Conservation (phyloP, 2,113 vertebrate genomes). For the Tetrao urogallus region DNA sequence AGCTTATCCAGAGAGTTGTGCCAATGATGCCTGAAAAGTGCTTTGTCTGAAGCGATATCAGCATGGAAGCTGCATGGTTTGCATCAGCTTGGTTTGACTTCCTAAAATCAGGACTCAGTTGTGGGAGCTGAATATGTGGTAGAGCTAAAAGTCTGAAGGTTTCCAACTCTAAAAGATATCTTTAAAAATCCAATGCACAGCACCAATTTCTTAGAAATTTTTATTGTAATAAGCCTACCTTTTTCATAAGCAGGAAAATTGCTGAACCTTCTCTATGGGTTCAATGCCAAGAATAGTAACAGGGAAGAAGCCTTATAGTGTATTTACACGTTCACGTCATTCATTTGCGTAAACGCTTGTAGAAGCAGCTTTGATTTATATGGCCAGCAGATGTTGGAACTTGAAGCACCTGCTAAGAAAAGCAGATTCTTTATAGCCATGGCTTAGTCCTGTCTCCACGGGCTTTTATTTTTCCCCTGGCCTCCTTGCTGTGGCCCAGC, state of each 20-base stretch:
- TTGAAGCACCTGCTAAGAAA: slow-evolving; percentile 82
- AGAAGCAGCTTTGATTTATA: slow-evolving; percentile 79
- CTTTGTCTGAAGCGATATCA: background rate
- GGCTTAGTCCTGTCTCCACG: slow-evolving; percentile 51
- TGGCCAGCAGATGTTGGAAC: slow-evolving; percentile 80
- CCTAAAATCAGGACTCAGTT: background rate
- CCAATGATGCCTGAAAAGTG: background rate
- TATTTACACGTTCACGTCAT: slow-evolving; percentile 76
- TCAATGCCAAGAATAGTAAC: slow-evolving; percentile 67
- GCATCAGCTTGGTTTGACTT: background rate
- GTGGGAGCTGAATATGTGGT: background rate
- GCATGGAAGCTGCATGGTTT: background rate
- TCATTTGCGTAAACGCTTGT: slow-evolving; percentile 70
- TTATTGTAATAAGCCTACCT: background rate
- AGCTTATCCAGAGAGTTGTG: background rate
- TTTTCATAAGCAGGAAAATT: background rate
- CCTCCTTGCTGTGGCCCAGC: slow-evolving; percentile 75
- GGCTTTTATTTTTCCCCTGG: slow-evolving; percentile 76
- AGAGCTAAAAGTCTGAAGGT: background rate
- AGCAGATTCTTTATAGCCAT: slow-evolving; percentile 76
- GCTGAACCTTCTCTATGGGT: background rate
- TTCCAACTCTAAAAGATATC: background rate
- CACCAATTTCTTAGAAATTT: background rate
- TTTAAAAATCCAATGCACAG: background rate
- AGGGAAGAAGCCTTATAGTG: slow-evolving; percentile 14